phyloP scores from a whole-genome alignment of 2,113 vertebrate genomes.

The Piliocolobus tephrosceles region DNA sequence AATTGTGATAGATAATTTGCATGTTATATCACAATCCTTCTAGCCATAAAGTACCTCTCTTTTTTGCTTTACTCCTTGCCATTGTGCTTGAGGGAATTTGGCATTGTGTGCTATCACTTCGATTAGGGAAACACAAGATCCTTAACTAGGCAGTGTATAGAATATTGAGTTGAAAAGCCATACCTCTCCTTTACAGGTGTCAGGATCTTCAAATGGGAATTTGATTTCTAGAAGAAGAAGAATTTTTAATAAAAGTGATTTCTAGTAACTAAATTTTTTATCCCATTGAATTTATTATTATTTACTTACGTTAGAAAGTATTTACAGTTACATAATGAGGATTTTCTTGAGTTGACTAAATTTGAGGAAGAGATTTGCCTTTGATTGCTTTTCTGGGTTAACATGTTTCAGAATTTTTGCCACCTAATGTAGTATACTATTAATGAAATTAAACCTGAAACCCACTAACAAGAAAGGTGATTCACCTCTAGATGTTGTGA shows the following conservation, averaged over 20 bases:
- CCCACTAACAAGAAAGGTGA: neutral
- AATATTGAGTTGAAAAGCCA: conserved; percentile 16
- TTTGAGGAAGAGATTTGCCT: conserved; percentile 19
- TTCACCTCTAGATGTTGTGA: neutral
- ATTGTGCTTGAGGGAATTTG: neutral
- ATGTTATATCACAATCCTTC: neutral
- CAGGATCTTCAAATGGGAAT: conserved; percentile 13
- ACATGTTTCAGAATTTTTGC: conserved; percentile 16
- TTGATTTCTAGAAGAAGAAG: conserved; percentile 9
- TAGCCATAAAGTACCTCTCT: neutral
- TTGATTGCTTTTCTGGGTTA: neutral
- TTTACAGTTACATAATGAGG: neutral
- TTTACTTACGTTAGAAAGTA: neutral
- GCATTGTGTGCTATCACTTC: neutral
- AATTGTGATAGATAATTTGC: conserved; percentile 7
- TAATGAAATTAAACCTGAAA: conserved; percentile 12
- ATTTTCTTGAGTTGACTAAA: conserved; percentile 43
- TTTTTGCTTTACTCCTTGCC: conserved; percentile 26
- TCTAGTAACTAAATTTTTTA: neutral
- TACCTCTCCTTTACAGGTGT: neutral
- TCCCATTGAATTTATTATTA: conserved; percentile 36
- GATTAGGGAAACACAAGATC: neutral
- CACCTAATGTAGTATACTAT: neutral
- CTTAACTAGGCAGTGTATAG: neutral
- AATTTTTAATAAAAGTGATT: neutral